These are phyloP conservation scores for Zaprionus ornatus DNA, from an alignment of 1,140 invertebrate species.

Conservation along the genomic window DNA sequence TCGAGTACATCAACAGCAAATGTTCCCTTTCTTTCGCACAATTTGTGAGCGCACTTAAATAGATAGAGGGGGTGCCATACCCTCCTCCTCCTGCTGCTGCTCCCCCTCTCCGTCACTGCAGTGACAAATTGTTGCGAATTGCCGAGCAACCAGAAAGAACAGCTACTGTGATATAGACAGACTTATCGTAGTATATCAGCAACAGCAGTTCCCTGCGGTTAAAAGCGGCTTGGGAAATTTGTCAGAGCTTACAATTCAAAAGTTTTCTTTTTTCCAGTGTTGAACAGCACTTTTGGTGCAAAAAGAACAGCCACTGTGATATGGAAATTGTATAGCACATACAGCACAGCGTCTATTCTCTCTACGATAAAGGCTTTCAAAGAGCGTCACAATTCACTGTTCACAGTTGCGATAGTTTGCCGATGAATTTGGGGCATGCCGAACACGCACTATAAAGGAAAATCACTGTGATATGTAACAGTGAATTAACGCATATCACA, in stretches of 20 bases:
- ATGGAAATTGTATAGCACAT: slow-evolving; percentile 46
- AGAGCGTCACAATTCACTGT: background rate
- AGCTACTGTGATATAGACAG: slow-evolving; percentile 80
- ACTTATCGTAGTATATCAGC: slow-evolving; percentile 63
- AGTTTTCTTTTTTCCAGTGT: slow-evolving; percentile 11
- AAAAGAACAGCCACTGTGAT: slow-evolving; percentile 84
- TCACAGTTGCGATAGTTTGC: background rate
- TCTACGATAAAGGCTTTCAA: slow-evolving; percentile 68
- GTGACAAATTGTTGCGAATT: slow-evolving; percentile 54
- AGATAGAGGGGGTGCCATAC: background rate
- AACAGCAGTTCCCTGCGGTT: slow-evolving; percentile 75
- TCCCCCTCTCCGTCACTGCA: background rate
- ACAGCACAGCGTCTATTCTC: slow-evolving; percentile 75
- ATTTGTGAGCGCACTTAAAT: slow-evolving; percentile 33
- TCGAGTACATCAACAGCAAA: slow-evolving; percentile 74
- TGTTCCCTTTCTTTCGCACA: slow-evolving; percentile 72
- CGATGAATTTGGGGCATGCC: slow-evolving; percentile 28
- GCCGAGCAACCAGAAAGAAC: slow-evolving; percentile 77
- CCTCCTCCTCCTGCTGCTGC: too few relatives aligned
- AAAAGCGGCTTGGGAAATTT: slow-evolving; percentile 16
- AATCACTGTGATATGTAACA: slow-evolving; percentile 83
- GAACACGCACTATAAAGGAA: slow-evolving; percentile 80
- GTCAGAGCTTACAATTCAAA: background rate
- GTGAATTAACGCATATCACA: slow-evolving; percentile 74
- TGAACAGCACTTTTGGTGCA: slow-evolving; percentile 67